A percentile compares a stretch with the other conserved stretches of the same genome.
Evolutionary conservation across 2,113 vertebrate species (phyloP).

Genomic region (Cheirogaleus medius): DNA sequence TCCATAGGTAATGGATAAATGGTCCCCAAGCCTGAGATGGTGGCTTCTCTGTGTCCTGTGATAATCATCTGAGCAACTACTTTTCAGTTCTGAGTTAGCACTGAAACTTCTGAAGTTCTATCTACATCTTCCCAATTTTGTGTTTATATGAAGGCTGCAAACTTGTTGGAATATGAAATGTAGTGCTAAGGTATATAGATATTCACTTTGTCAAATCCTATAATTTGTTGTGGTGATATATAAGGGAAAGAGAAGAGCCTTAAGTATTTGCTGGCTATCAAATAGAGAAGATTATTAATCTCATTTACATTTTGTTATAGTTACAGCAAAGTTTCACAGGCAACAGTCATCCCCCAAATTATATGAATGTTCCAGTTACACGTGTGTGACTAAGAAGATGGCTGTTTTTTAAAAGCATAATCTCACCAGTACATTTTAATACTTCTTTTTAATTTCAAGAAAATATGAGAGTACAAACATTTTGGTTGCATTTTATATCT

Average conservation of each 20-base stretch:
- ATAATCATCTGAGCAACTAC: not conserved
- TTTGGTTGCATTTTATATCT: too few relatives aligned
- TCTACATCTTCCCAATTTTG: not conserved
- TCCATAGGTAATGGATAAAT: not conserved
- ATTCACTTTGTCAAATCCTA: not conserved
- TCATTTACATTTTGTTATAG: slow-evolving; percentile 20
- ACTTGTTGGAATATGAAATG: not conserved
- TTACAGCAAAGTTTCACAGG: not conserved
- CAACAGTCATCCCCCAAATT: not conserved
- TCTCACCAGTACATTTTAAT: slow-evolving; percentile 18
- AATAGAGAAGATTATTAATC: not conserved
- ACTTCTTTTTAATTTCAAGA: not conserved
- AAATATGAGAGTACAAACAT: too few relatives aligned
- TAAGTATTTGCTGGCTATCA: not conserved
- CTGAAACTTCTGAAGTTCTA: not conserved
- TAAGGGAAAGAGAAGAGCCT: not conserved
- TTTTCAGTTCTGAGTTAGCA: not conserved
- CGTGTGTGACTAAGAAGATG: not conserved
- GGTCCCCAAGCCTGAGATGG: not conserved
- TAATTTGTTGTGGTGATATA: not conserved
- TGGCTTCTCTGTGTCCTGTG: not conserved
- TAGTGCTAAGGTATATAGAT: not conserved
- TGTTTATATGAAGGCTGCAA: not conserved
- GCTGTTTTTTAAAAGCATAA: not conserved
- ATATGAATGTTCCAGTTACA: not conserved